Conservation (phyloP, 35 echinoderm and acorn worm genomes). For the Apostichopus parvimensis region DNA sequence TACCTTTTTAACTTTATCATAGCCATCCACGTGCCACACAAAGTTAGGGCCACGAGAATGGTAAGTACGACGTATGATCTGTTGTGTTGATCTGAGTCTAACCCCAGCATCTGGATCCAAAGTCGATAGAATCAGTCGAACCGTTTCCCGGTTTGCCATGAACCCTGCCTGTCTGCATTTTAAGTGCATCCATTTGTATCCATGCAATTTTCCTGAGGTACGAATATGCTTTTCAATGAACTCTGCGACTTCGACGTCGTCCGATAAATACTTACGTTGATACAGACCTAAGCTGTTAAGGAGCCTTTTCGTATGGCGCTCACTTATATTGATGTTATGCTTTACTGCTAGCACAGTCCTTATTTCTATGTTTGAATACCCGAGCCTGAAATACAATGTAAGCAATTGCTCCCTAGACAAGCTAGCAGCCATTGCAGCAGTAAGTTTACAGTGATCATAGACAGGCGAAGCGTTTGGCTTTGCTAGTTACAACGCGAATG, state of each 20-base stretch:
- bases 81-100: conserved; percentile 9
- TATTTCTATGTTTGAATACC: conserved; percentile 48
- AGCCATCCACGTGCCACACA: conserved; percentile 49
- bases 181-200: conserved; percentile 55
- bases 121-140: conserved; percentile 11
- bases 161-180: conserved; percentile 31
- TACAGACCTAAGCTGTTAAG: conserved; percentile 20
- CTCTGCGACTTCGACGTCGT: not conserved
- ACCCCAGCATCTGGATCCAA: conserved; percentile 32
- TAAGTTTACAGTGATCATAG: no score
- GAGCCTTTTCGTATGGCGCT: conserved; percentile 11
- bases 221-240: conserved; percentile 16
- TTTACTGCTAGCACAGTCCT: conserved; percentile 27
- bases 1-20: conserved; percentile 62
- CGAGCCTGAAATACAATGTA: conserved; percentile 15
- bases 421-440: not conserved
- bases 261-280: conserved; percentile 24
- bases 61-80: not conserved
- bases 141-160: conserved; percentile 36
- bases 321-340: conserved; percentile 9
- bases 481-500: not conserved
- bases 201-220: conserved; percentile 25
- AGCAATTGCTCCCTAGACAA: conserved; percentile 29
- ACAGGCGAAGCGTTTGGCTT: no score
- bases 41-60: conserved; percentile 37